Percentiles rank a stretch among this genome's conserved stretches.
Evolutionary conservation across 2,797 vertebrate genomes (phyloP).

Genomic region (Scomberomorus guttatus): DNA sequence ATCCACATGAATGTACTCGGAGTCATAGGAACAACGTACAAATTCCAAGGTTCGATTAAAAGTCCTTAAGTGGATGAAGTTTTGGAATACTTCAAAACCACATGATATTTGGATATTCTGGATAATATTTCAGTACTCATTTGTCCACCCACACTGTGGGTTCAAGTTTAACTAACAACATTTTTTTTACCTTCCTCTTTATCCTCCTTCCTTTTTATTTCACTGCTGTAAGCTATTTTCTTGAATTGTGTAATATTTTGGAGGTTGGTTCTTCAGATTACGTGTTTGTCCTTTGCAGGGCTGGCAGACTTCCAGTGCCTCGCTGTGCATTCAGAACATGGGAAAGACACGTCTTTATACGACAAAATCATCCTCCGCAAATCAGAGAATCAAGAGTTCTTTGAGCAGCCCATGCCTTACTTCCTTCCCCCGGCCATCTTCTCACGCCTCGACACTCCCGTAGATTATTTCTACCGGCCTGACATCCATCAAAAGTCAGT

Average conservation of each 20-base stretch:
- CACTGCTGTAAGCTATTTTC: too few relatives aligned
- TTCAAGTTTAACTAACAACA: too few relatives aligned
- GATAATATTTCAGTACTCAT: too few relatives aligned
- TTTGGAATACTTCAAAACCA: neutral
- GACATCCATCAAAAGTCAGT: slow-evolving; percentile 88
- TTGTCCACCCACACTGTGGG: too few relatives aligned
- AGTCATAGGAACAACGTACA: slow-evolving; percentile 92
- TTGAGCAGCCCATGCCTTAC: slow-evolving; percentile 88
- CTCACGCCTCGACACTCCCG: slow-evolving; percentile 92
- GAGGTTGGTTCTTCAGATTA: neutral
- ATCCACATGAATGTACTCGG: slow-evolving; percentile 91
- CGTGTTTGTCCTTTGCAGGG: slow-evolving; percentile 78
- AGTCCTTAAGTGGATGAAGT: neutral
- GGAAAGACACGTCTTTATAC: slow-evolving; percentile 89
- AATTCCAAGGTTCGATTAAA: slow-evolving; percentile 91
- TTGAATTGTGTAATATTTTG: too few relatives aligned
- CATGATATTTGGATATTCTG: neutral
- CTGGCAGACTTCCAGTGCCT: slow-evolving; percentile 98
- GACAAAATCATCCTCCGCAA: slow-evolving; percentile 91
- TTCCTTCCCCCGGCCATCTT: slow-evolving; percentile 96
- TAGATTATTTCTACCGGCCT: slow-evolving; percentile 94
- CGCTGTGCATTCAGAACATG: slow-evolving; percentile 86
- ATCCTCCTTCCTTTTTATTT: too few relatives aligned
- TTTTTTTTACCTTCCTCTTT: too few relatives aligned
- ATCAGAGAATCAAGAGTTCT: slow-evolving; percentile 92